Evolutionary conservation across 1,140 invertebrate species (phyloP).

Genomic region (Drosophila suzukii): DNA sequence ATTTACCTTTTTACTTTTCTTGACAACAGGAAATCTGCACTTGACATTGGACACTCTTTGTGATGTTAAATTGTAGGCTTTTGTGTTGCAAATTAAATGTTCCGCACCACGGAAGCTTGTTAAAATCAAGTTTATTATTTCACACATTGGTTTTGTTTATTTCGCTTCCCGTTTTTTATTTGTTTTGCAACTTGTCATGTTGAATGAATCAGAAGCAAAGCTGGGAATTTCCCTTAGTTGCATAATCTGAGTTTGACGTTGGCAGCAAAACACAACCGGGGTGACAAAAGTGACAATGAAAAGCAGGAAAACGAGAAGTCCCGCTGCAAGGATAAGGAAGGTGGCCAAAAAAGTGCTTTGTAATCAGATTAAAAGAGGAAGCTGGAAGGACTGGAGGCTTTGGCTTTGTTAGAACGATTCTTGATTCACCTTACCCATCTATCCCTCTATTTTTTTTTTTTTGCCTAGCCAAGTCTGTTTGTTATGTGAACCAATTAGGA

Average conservation of each 20-base stretch:
- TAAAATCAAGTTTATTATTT: slow-evolving; percentile 21
- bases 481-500: slow-evolving; percentile 51
- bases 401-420: slow-evolving; percentile 42
- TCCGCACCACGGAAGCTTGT: neutral
- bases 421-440: slow-evolving; percentile 21
- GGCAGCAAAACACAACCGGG: slow-evolving; percentile 42
- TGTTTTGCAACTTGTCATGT: slow-evolving; percentile 7
- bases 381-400: slow-evolving; percentile 1
- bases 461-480: slow-evolving; percentile 17
- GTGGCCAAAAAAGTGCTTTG: slow-evolving; percentile 46
- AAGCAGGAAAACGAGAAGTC: slow-evolving; percentile 35
- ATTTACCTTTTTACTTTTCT: neutral
- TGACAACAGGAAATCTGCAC: slow-evolving; percentile 2
- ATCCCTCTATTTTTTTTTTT: neutral
- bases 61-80: slow-evolving; percentile 11
- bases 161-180: slow-evolving; percentile 3
- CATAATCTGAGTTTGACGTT: slow-evolving; percentile 48
- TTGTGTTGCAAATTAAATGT: slow-evolving; percentile 18
- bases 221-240: slow-evolving; percentile 13
- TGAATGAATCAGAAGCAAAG: slow-evolving; percentile 18
- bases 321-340: slow-evolving; percentile 25
- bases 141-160: slow-evolving; percentile 36
- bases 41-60: slow-evolving; percentile 18
- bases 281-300: slow-evolving; percentile 55
- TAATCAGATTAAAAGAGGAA: slow-evolving; percentile 54